These are phyloP conservation scores for Drosophila borborema DNA, from an alignment of 2,888 invertebrate genomes.

Conservation along the genomic window DNA sequence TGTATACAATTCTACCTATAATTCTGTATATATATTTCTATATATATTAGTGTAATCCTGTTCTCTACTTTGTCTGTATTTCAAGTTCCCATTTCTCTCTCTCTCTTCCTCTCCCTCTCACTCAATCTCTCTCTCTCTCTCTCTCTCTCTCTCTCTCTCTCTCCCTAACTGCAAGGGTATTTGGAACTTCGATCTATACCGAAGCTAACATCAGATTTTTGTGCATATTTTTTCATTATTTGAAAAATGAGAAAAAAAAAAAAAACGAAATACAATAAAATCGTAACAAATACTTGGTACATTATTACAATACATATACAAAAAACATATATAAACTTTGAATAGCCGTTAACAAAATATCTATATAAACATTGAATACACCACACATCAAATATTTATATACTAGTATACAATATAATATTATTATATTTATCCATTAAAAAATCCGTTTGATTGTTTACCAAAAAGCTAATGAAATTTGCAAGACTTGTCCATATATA, in stretches of 20 bases:
- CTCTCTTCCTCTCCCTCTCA: no score
- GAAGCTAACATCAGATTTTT: conserved; percentile 18
- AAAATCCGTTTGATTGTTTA: conserved; percentile 59
- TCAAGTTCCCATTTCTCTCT: not conserved
- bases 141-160: not conserved
- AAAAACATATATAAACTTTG: conserved; percentile 46
- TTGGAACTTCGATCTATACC: conserved; percentile 17
- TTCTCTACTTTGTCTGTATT: not conserved
- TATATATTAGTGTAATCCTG: not conserved
- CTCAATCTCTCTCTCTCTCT: not conserved
- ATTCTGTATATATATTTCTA: not conserved
- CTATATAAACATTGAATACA: conserved; percentile 55
- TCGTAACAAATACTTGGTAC: conserved; percentile 36
- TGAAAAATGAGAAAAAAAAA: not conserved
- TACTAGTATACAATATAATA: conserved; percentile 31
- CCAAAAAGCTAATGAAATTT: conserved; percentile 65
- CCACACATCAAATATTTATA: conserved; percentile 19
- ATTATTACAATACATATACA: conserved; percentile 45
- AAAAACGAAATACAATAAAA: conserved; percentile 46
- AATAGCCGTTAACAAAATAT: conserved; percentile 45
- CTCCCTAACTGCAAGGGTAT: conserved; percentile 34
- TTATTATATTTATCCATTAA: conserved; percentile 23
- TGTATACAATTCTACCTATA: not conserved
- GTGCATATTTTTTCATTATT: conserved; percentile 18
- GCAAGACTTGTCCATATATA: conserved; percentile 31